Conservation (phyloP, 2,113 vertebrate genomes). For the Ctenomys sociabilis region DNA sequence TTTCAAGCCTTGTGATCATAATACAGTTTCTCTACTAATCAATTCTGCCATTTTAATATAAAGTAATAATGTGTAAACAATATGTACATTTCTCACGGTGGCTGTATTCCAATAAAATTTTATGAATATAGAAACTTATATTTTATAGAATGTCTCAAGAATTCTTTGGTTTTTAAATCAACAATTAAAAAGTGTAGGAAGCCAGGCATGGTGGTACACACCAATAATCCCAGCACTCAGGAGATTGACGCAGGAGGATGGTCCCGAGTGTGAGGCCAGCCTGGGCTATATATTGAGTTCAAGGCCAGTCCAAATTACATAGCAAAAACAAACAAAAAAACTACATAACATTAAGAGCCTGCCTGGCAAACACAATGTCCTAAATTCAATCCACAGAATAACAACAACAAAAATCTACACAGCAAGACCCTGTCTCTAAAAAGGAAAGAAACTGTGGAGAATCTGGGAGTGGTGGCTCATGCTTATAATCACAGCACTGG, state of each 20-base stretch:
- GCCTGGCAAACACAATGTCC: too few relatives aligned
- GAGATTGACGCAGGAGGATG: not conserved
- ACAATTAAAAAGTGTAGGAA: not conserved
- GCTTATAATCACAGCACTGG: not conserved
- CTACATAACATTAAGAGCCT: too few relatives aligned
- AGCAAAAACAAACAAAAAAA: too few relatives aligned
- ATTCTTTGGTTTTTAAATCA: slow-evolving; percentile 3
- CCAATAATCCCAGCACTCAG: not conserved
- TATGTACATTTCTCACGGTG: not conserved
- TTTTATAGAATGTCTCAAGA: slow-evolving; percentile 30
- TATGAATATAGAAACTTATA: not conserved
- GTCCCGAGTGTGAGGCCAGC: not conserved
- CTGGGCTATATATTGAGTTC: not conserved
- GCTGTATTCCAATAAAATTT: not conserved
- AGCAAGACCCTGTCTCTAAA: not conserved
- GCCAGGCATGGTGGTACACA: not conserved
- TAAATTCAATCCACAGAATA: too few relatives aligned
- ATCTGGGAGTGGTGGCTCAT: not conserved
- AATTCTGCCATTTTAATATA: not conserved
- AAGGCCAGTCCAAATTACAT: not conserved
- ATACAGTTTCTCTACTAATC: not conserved
- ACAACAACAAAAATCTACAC: not conserved
- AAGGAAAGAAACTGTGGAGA: not conserved
- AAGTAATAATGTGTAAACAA: not conserved
- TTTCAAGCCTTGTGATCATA: not conserved